Conservation (phyloP, 2,888 invertebrate species). For the Schizotus pectinicornis region DNA sequence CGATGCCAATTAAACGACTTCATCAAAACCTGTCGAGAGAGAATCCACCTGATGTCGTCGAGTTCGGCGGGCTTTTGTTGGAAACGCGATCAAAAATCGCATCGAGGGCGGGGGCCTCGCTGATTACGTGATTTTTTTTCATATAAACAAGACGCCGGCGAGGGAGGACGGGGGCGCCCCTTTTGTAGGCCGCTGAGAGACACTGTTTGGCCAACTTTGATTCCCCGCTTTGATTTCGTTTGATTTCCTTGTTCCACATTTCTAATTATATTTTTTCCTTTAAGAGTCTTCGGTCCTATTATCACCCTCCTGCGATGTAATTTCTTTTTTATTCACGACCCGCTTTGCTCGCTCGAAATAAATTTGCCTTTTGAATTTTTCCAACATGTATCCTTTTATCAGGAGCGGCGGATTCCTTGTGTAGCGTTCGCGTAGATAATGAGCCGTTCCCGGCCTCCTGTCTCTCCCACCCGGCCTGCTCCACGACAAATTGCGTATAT, state of each 20-base stretch:
- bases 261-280: conserved; percentile 56
- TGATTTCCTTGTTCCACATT: conserved; percentile 52
- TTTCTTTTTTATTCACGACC: conserved; percentile 48
- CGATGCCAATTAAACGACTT: conserved; percentile 63
- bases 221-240: conserved; percentile 42
- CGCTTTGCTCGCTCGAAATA: conserved; percentile 42
- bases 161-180: conserved; percentile 14
- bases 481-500: conserved; percentile 57
- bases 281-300: conserved; percentile 51
- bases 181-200: conserved; percentile 5
- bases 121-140: conserved; percentile 6
- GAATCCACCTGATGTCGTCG: conserved; percentile 51
- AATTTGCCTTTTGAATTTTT: conserved; percentile 56
- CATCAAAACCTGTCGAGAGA: conserved; percentile 65
- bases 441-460: conserved; percentile 37
- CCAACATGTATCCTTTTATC: conserved; percentile 54
- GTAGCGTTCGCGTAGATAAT: conserved; percentile 45
- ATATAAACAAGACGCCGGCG: conserved; percentile 6
- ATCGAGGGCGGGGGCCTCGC: background rate
- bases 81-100: background rate
- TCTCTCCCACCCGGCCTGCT: conserved; percentile 25
- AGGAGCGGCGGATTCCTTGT: conserved; percentile 33
- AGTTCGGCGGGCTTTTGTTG: conserved; percentile 36
- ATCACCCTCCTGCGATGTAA: conserved; percentile 51
- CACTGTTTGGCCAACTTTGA: conserved; percentile 24